Evolutionary conservation across 2,888 invertebrate genomes (phyloP).

Genomic region (Hydrotaea cyrtoneurina): DNA sequence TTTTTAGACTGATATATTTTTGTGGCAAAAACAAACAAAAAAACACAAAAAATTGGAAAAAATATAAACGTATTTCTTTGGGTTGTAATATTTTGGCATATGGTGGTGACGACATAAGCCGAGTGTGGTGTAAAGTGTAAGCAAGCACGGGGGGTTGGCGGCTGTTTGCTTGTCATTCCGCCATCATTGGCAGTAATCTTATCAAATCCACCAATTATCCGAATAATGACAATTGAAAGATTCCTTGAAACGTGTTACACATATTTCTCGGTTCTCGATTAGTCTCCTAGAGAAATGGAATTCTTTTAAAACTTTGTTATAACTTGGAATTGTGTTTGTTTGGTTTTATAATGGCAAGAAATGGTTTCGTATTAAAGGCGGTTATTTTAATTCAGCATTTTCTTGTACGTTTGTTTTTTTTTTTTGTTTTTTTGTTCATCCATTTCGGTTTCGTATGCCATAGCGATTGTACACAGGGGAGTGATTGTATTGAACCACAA

Average conservation of each 20-base stretch:
- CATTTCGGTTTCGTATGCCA: constrained; percentile 46
- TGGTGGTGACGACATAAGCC: constrained; percentile 22
- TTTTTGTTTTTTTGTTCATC: not conserved
- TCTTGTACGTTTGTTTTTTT: constrained; percentile 14
- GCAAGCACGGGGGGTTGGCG: not conserved
- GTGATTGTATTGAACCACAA: constrained; percentile 66
- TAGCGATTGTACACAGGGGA: constrained; percentile 61
- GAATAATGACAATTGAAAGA: constrained; percentile 64
- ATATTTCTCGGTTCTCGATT: constrained; percentile 34
- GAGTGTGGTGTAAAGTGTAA: not conserved
- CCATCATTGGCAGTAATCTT: constrained; percentile 46
- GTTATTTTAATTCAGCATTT: constrained; percentile 57
- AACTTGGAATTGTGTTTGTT: not conserved
- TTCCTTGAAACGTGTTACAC: constrained; percentile 61
- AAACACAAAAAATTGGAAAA: constrained; percentile 1
- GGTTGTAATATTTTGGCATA: constrained; percentile 45
- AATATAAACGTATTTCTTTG: constrained; percentile 1
- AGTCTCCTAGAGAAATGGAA: too few species aligned
- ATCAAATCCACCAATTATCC: constrained; percentile 56
- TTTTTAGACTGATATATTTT: constrained; percentile 63
- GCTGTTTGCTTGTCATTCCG: constrained; percentile 21
- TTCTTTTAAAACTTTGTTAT: constrained; percentile 12
- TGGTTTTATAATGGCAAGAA: constrained; percentile 54
- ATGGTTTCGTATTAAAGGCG: constrained; percentile 54
- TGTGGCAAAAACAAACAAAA: constrained; percentile 42